Conservation (phyloP, 2,888 invertebrate species). For the Sarcophaga carnaria region DNA sequence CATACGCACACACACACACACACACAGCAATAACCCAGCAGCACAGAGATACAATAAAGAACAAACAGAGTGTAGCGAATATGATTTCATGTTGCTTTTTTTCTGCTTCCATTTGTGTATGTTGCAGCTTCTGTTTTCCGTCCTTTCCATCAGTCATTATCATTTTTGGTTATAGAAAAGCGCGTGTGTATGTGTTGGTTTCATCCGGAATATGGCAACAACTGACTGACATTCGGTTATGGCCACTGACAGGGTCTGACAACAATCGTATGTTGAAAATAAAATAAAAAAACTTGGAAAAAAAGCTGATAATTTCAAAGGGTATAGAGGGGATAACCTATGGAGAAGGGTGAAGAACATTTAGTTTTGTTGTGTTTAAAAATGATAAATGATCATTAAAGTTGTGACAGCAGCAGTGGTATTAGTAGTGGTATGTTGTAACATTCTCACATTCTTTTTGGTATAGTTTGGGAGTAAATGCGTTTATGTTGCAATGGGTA, state of each 20-base stretch:
- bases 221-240: constrained; percentile 63
- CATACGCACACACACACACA: background rate
- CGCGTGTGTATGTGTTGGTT: background rate
- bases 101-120: background rate
- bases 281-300: constrained; percentile 23
- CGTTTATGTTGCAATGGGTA: constrained; percentile 43
- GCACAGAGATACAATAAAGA: background rate
- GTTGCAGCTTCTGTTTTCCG: constrained; percentile 32
- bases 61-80: background rate
- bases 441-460: background rate
- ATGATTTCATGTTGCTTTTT: background rate
- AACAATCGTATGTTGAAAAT: constrained; percentile 65
- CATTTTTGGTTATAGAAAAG: background rate
- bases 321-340: background rate
- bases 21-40: constrained; percentile 9
- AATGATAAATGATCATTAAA: constrained; percentile 69
- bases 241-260: constrained; percentile 63
- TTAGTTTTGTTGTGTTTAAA: constrained; percentile 46
- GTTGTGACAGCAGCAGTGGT: constrained; percentile 45
- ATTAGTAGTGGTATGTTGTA: constrained; percentile 29
- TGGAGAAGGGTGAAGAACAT: constrained; percentile 21
- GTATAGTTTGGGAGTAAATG: constrained; percentile 24
- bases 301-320: constrained; percentile 6
- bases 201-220: constrained; percentile 5
- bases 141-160: constrained; percentile 22